A percentile compares a stretch with the other conserved stretches of the same genome.
phyloP scores from a whole-genome alignment of 2,113 vertebrate species.

The Elephas maximus region DNA sequence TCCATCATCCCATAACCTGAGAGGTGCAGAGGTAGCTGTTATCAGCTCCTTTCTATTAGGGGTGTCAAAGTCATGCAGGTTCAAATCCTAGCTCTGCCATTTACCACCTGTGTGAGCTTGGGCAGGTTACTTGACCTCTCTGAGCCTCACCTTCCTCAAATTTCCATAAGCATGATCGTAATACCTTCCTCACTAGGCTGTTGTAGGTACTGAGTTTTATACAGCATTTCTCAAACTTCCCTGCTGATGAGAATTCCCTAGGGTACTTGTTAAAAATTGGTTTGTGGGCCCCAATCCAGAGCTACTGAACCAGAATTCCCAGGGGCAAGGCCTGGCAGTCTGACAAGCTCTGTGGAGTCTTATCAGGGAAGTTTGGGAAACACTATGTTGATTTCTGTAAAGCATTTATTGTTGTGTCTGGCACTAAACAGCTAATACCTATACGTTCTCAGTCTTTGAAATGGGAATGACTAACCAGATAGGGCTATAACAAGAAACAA shows the following conservation, averaged over 20 bases:
- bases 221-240: neutral
- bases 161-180: neutral
- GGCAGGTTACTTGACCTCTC: neutral
- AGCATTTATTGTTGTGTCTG: neutral
- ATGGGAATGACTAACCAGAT: neutral
- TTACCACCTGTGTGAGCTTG: neutral
- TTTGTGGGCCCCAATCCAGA: neutral
- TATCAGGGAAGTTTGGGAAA: neutral
- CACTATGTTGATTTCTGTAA: neutral
- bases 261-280: constrained; percentile 25
- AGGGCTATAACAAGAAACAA: neutral
- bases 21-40: neutral
- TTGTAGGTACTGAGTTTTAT: neutral
- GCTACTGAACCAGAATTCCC: neutral
- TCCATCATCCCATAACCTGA: neutral
- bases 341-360: neutral
- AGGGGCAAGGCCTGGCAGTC: neutral
- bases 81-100: neutral
- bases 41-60: neutral
- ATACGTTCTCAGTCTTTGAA: neutral
- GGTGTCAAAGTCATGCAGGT: neutral
- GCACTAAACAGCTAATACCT: neutral
- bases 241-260: neutral
- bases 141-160: neutral
- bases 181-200: neutral